phyloP scores from a whole-genome alignment of 2,797 vertebrate genomes.

The Muscicapa striata region DNA sequence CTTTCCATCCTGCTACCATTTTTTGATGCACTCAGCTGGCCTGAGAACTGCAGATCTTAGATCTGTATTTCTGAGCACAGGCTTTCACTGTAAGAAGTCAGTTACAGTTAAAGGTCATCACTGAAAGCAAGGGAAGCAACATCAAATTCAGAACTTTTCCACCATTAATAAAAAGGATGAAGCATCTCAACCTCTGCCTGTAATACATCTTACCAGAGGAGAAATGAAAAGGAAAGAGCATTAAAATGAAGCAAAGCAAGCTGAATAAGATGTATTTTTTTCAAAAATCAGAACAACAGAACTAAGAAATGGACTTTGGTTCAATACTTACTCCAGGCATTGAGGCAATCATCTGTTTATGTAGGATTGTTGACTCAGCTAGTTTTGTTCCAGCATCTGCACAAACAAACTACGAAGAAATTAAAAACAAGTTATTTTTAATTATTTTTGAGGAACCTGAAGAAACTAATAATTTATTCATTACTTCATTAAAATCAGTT shows the following conservation, averaged over 20 bases:
- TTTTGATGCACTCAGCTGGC: not conserved
- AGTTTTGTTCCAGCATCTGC: constrained; percentile 95
- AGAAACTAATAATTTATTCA: constrained; percentile 51
- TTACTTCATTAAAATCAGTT: constrained; percentile 41
- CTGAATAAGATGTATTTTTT: not conserved
- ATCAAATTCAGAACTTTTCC: not conserved
- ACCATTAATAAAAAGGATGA: not conserved
- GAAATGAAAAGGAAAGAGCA: not conserved
- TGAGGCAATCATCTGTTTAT: constrained; percentile 96
- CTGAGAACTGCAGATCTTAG: not conserved
- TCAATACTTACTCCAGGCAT: constrained; percentile 90
- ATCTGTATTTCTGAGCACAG: not conserved
- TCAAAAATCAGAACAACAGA: not conserved
- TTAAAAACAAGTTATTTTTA: constrained; percentile 59
- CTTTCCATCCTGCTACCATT: not conserved
- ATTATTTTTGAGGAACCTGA: constrained; percentile 46
- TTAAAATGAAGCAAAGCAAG: not conserved
- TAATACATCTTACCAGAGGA: not conserved
- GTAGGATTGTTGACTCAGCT: constrained; percentile 96
- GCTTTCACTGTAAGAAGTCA: not conserved
- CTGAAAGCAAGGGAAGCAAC: not conserved
- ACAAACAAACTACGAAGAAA: constrained; percentile 92
- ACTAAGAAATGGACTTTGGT: not conserved
- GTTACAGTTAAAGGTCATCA: not conserved
- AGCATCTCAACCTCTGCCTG: not conserved